These are phyloP conservation scores for Drosophila neoperkinsi DNA, from an alignment of 2,888 invertebrate species.

Conservation along the genomic window DNA sequence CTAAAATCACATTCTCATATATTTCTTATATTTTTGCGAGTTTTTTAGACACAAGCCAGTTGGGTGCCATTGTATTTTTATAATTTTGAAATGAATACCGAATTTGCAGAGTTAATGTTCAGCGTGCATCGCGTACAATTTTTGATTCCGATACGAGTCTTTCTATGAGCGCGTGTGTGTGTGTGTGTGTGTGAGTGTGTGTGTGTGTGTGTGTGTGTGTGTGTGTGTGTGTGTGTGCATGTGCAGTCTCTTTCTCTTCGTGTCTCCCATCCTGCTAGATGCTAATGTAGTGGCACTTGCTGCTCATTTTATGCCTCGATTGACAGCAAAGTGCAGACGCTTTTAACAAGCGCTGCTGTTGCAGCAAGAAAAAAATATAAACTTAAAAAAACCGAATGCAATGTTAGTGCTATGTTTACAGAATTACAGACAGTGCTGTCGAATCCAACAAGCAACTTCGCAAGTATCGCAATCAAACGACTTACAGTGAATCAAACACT, in stretches of 20 bases:
- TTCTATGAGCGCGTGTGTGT: slow-evolving; percentile 8
- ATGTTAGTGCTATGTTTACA: background rate
- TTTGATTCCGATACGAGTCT: slow-evolving; percentile 62
- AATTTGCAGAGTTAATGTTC: slow-evolving; percentile 27
- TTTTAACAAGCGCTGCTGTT: slow-evolving; percentile 45
- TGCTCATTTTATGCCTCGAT: slow-evolving; percentile 82
- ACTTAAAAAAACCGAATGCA: background rate
- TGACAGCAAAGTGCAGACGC: slow-evolving; percentile 72
- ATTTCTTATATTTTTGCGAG: background rate
- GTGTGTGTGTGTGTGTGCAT: slow-evolving; percentile 3
- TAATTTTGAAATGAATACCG: background rate
- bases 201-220: background rate
- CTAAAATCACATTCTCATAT: background rate
- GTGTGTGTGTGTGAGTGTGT: slow-evolving; percentile 8
- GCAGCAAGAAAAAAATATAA: slow-evolving; percentile 10
- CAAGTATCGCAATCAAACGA: background rate
- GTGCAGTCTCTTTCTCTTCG: background rate
- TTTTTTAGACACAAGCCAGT: slow-evolving; percentile 3
- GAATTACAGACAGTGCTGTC: background rate
- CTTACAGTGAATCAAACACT: background rate
- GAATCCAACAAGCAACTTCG: background rate
- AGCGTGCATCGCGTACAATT: slow-evolving; percentile 47
- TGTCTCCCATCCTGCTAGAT: slow-evolving; percentile 14
- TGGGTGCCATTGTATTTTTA: background rate
- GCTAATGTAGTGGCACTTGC: slow-evolving; percentile 75